phyloP scores from a whole-genome alignment of 2,113 vertebrate genomes.

The Mirza zaza region DNA sequence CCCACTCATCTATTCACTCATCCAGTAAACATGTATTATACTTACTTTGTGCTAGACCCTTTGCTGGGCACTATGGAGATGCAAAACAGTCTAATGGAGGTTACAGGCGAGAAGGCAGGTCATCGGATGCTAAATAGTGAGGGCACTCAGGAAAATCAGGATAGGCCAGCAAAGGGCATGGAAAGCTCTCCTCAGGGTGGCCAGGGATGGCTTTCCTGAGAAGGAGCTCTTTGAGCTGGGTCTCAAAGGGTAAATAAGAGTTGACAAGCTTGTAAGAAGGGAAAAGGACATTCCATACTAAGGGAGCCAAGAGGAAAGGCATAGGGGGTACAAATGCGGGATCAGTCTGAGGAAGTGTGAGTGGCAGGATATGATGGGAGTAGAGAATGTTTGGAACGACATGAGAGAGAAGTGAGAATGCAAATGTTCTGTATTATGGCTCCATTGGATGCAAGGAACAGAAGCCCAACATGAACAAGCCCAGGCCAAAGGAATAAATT shows the following conservation, averaged over 20 bases:
- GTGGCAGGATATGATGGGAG: background rate
- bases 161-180: background rate
- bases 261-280: background rate
- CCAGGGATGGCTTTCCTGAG: background rate
- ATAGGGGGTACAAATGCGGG: background rate
- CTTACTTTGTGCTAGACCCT: background rate
- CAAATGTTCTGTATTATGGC: background rate
- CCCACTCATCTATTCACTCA: background rate
- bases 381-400: background rate
- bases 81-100: background rate
- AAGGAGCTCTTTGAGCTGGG: background rate
- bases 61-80: background rate
- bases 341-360: background rate
- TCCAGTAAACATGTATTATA: conserved; percentile 12
- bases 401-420: background rate
- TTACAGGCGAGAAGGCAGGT: background rate
- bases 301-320: background rate
- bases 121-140: background rate
- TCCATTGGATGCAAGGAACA: background rate
- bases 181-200: background rate
- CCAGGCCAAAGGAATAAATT: background rate
- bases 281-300: background rate
- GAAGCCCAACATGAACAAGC: background rate
- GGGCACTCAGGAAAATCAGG: background rate
- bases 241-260: background rate